Evolutionary conservation across 2,888 invertebrate species (phyloP).

Genomic region (Cenopis cana): DNA sequence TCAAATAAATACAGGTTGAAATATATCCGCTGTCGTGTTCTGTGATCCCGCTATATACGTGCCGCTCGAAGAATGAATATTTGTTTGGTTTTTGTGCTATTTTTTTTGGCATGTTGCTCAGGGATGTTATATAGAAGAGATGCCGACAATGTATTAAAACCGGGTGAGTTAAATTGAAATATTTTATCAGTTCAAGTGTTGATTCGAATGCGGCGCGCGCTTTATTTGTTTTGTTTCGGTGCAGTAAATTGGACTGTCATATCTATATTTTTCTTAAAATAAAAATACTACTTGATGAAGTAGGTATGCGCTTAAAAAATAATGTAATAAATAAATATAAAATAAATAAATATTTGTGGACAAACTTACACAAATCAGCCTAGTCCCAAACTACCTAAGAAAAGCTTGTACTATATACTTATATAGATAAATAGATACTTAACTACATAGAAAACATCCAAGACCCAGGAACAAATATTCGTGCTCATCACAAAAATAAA

Average conservation of each 20-base stretch:
- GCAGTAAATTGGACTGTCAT: background rate
- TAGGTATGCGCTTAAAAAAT: background rate
- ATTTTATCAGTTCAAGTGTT: constrained; percentile 28
- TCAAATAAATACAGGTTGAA: constrained; percentile 81
- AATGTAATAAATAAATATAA: too few species aligned
- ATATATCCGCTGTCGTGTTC: constrained; percentile 74
- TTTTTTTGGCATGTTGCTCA: constrained; percentile 70
- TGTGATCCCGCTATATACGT: constrained; percentile 75
- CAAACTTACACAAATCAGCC: too few species aligned
- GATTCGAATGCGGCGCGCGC: constrained; percentile 1
- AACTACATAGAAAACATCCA: too few species aligned
- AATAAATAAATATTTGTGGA: too few species aligned
- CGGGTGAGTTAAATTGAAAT: constrained; percentile 63
- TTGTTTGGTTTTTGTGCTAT: constrained; percentile 76
- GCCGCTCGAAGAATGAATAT: constrained; percentile 79
- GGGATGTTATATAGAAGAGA: constrained; percentile 78
- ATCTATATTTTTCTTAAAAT: too few species aligned
- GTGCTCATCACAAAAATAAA: too few species aligned
- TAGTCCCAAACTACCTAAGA: too few species aligned
- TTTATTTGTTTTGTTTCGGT: constrained; percentile 23
- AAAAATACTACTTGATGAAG: background rate
- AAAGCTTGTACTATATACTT: too few species aligned
- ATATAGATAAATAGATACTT: too few species aligned
- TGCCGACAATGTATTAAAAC: constrained; percentile 76
- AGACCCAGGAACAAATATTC: too few species aligned